Conservation (phyloP, 2,797 vertebrate genomes). For the Phyllotis vaccarum region DNA sequence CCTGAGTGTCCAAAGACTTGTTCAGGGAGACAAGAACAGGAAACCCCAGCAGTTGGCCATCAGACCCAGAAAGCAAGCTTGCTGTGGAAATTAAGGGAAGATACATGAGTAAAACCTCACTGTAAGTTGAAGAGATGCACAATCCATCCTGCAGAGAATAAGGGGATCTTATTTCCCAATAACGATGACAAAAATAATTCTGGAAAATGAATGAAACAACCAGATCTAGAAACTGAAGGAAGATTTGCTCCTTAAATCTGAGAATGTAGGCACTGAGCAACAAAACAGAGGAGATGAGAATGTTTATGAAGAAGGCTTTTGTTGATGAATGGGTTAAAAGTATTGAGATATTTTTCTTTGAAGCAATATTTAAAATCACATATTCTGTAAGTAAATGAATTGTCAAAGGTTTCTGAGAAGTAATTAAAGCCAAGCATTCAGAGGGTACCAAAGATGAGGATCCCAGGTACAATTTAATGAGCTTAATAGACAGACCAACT, state of each 20-base stretch:
- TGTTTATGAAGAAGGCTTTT: slow-evolving; percentile 8
- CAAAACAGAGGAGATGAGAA: background rate
- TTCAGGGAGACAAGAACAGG: background rate
- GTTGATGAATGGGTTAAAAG: background rate
- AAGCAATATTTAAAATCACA: slow-evolving; percentile 27
- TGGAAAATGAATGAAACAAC: background rate
- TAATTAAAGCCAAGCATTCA: background rate
- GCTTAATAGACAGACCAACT: background rate
- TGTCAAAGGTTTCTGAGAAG: slow-evolving; percentile 39
- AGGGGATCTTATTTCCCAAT: background rate
- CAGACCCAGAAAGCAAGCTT: background rate
- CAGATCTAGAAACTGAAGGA: background rate
- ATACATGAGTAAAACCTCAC: background rate
- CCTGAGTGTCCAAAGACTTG: background rate
- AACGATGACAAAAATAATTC: background rate
- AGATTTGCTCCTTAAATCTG: background rate
- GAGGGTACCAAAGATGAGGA: background rate
- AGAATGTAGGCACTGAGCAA: background rate
- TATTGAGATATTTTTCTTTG: background rate
- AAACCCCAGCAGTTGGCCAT: too few species aligned
- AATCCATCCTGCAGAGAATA: background rate
- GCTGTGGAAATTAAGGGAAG: background rate
- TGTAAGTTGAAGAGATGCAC: background rate
- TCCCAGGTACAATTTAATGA: background rate
- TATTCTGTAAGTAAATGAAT: background rate